A percentile compares a stretch with the other conserved stretches of the same genome.
Evolutionary conservation across 92 coral and sea anemone species (phyloP).

Genomic region (Bergia sp.): DNA sequence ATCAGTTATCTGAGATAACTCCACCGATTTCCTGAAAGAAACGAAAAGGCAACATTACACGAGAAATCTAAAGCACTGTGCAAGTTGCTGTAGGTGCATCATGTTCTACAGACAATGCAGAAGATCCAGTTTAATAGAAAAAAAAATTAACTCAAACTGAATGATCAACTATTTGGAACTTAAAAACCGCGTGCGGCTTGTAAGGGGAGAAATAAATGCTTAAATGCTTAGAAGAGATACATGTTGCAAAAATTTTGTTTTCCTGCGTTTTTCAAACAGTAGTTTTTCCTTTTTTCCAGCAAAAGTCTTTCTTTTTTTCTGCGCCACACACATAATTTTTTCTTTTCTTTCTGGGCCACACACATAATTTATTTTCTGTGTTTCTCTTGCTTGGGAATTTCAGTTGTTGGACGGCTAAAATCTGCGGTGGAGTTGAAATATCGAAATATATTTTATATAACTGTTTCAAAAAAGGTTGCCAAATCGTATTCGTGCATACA

Average conservation of each 20-base stretch:
- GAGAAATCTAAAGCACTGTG: constrained; percentile 19
- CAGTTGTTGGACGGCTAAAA: neutral
- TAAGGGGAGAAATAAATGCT: too few relatives aligned
- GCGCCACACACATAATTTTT: neutral
- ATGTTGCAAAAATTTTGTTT: neutral
- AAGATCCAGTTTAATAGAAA: neutral
- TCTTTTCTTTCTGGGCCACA: neutral
- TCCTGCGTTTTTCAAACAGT: too few relatives aligned
- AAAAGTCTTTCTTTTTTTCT: neutral
- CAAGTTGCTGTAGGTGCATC: constrained; percentile 1
- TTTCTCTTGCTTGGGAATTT: neutral
- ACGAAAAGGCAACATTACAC: constrained; percentile 40
- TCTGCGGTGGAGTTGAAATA: neutral
- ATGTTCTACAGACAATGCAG: constrained; percentile 8
- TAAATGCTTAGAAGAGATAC: neutral
- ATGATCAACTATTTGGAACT: too few relatives aligned
- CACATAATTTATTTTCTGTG: neutral
- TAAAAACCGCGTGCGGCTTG: neutral
- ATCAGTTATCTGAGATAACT: constrained; percentile 77
- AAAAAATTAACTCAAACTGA: neutral
- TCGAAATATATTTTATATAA: too few relatives aligned
- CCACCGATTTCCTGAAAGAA: constrained; percentile 85
- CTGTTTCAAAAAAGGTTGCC: neutral
- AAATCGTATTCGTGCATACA: neutral
- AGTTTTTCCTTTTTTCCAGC: neutral